phyloP scores from a whole-genome alignment of 2,797 vertebrate genomes.

The Euthynnus affinis region DNA sequence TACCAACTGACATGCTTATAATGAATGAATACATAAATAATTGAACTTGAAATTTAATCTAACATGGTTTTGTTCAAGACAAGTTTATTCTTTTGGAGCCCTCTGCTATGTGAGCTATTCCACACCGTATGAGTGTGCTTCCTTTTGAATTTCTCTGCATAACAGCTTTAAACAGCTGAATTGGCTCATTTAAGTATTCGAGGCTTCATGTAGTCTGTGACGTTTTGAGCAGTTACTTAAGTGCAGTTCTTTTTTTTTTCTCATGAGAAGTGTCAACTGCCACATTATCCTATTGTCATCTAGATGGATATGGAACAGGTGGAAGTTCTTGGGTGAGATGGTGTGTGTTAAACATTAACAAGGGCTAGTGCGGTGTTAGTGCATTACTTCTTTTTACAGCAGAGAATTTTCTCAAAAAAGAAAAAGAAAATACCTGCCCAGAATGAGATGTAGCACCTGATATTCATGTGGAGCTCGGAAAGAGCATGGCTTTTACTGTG shows the following conservation, averaged over 20 bases:
- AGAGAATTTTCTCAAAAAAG: neutral
- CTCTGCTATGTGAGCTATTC: constrained; percentile 19
- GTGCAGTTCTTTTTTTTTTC: neutral
- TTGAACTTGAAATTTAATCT: constrained; percentile 9
- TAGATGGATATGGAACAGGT: constrained; percentile 1
- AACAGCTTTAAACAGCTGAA: constrained; percentile 36
- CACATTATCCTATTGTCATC: constrained; percentile 17
- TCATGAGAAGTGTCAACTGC: constrained; percentile 28
- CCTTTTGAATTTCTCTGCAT: constrained; percentile 6
- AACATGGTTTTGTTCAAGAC: neutral
- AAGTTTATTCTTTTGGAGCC: constrained; percentile 1
- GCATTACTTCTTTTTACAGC: constrained; percentile 1
- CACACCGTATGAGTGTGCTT: neutral
- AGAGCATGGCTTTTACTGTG: constrained; percentile 4
- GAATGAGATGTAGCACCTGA: neutral
- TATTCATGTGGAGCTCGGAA: neutral
- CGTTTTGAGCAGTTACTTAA: constrained; percentile 11
- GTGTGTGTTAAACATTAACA: neutral
- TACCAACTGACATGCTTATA: neutral
- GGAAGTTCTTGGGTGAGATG: neutral
- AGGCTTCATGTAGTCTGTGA: neutral
- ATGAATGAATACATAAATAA: constrained; percentile 2
- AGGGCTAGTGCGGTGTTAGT: neutral
- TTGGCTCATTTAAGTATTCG: constrained; percentile 16
- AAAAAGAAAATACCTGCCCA: neutral